Conservation (phyloP, 1,140 invertebrate genomes). For the Eurosta solidaginis region DNA sequence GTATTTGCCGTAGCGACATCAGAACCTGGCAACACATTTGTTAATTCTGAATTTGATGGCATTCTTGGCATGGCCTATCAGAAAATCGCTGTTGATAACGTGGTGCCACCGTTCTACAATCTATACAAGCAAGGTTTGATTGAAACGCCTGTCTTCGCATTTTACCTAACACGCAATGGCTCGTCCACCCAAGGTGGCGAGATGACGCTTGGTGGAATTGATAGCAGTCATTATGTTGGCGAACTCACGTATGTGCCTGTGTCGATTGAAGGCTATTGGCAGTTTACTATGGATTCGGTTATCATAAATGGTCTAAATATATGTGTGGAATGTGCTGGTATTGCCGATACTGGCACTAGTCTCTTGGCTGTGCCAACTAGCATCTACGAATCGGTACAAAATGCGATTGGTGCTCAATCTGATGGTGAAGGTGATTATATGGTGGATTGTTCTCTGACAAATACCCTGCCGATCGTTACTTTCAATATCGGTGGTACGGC, state of each 20-base stretch:
- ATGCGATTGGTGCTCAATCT: neutral
- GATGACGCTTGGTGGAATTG: constrained; percentile 52
- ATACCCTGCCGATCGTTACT: constrained; percentile 34
- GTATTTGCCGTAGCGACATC: constrained; percentile 96
- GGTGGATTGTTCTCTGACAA: constrained; percentile 14
- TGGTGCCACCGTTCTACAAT: constrained; percentile 91
- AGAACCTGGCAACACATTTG: constrained; percentile 87
- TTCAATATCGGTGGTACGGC: constrained; percentile 44
- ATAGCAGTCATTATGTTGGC: constrained; percentile 43
- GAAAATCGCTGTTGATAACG: constrained; percentile 85
- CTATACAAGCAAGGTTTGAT: constrained; percentile 87
- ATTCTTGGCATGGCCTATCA: constrained; percentile 91
- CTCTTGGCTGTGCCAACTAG: constrained; percentile 69
- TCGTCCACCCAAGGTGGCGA: constrained; percentile 44
- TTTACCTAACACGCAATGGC: constrained; percentile 79
- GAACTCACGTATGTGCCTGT: constrained; percentile 53
- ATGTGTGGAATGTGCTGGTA: constrained; percentile 66
- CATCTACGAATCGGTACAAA: constrained; percentile 4
- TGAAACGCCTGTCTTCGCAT: constrained; percentile 86
- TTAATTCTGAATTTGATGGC: constrained; percentile 95
- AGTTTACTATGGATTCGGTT: constrained; percentile 50
- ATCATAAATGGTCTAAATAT: constrained; percentile 39
- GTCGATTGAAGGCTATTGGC: constrained; percentile 56
- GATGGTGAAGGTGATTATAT: neutral
- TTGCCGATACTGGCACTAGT: constrained; percentile 80